Evolutionary conservation across 2,888 invertebrate species (phyloP), one percentile per base, ranked within the genome.

Genomic region (Orchestes rusci): DNA sequence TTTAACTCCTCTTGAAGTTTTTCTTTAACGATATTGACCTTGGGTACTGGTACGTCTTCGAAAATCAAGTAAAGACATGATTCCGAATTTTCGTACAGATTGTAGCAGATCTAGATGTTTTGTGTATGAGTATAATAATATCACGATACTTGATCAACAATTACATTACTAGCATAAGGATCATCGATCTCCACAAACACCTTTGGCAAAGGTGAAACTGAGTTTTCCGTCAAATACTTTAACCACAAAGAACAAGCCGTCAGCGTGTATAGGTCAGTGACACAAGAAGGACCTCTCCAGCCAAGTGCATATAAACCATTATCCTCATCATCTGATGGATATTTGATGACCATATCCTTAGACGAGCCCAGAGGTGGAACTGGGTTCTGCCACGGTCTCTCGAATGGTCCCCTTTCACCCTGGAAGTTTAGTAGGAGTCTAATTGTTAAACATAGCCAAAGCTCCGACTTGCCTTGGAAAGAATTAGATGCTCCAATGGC

Each of bases 171-270:
- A 16, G 89, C 89, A 54, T 77, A 77, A 0, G 90, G 88, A 60
- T 90, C 84, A 35, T 82, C 80, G 39, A 79, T 75, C 70, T 91
- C 90, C 2, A 91, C 85, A 66, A 92, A 85, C 59, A 81, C 79
- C 56, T 80, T 77, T 60, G 89, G 86, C 39, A 94, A 70, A 8
- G 91, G 91, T 50, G 90, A 84, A 12, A 88, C 83, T 5, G 92
- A 80, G n/a, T 87, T 87, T 58, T 90, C 86, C 8, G 87, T 85
- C 43, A 94, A 69, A 67, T 92, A 93, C 47, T 87, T 83, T 54
- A 89, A 68, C 28, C 91, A 65, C 10, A 89, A 69, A 20, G 76
- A 75, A 52, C 82, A 77, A 4, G 79, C 83, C 2, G 76, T 75
- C 50, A 84, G 63, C 39, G 74, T 73, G 53, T 73, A 74, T 48